These are phyloP conservation scores for Oreochromis spilurus DNA, from an alignment of 2,113 vertebrate species.

Conservation along the genomic window DNA sequence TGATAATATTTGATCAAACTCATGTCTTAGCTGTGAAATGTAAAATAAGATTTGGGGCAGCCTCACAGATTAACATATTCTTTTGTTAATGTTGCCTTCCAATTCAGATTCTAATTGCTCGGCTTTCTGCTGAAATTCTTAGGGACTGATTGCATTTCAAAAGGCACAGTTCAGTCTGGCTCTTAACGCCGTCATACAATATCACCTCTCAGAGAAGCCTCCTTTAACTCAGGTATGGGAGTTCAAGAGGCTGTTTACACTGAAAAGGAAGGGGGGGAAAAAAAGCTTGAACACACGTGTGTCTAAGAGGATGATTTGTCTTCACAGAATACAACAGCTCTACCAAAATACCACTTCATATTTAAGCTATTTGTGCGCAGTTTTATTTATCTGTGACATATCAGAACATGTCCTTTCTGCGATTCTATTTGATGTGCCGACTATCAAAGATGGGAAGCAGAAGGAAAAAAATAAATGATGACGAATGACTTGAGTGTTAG, in stretches of 20 bases:
- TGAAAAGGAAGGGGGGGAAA: slow-evolving; percentile 27
- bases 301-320: slow-evolving; percentile 58
- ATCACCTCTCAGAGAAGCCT: slow-evolving; percentile 56
- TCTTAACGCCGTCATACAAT: slow-evolving; percentile 54
- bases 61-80: slow-evolving; percentile 55
- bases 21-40: slow-evolving; percentile 59
- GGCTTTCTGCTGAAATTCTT: slow-evolving; percentile 64
- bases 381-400: slow-evolving; percentile 66
- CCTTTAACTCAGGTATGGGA: slow-evolving; percentile 66
- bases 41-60: slow-evolving; percentile 60
- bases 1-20: slow-evolving; percentile 47
- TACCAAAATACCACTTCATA: slow-evolving; percentile 60
- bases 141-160: slow-evolving; percentile 72
- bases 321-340: slow-evolving; percentile 56
- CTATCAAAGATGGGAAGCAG: slow-evolving; percentile 71
- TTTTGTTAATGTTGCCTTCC: slow-evolving; percentile 56
- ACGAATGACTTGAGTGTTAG: slow-evolving; percentile 59
- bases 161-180: slow-evolving; percentile 61
- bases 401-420: slow-evolving; percentile 63
- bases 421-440: slow-evolving; percentile 70
- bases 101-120: slow-evolving; percentile 65
- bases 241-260: slow-evolving; percentile 71
- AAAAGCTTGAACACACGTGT: slow-evolving; percentile 43
- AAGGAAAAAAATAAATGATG: slow-evolving; percentile 58
- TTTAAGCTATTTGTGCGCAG: slow-evolving; percentile 60